Conservation (phyloP, 1,140 invertebrate species). For the Neomicropteryx cornuta region DNA sequence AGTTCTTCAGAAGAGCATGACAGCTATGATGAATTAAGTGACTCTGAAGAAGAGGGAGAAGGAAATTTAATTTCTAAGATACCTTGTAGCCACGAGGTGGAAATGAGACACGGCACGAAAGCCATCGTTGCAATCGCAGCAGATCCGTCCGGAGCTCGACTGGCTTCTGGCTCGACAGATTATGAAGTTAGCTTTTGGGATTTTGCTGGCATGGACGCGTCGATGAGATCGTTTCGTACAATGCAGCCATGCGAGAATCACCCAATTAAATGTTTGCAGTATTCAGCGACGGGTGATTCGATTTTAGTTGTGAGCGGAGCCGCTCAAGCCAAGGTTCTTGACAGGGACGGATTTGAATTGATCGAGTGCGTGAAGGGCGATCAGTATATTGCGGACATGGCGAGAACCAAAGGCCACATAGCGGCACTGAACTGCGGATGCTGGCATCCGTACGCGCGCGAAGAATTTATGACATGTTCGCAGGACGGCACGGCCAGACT, state of each 20-base stretch:
- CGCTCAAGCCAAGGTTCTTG: constrained; percentile 86
- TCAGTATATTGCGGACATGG: constrained; percentile 93
- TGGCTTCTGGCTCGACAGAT: constrained; percentile 89
- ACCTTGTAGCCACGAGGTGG: constrained; percentile 68
- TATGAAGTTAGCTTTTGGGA: constrained; percentile 97
- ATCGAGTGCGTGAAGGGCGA: constrained; percentile 94
- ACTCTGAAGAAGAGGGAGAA: constrained; percentile 44
- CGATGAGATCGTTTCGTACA: constrained; percentile 82
- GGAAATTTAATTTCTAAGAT: constrained; percentile 47
- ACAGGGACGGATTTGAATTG: constrained; percentile 92
- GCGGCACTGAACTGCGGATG: constrained; percentile 81
- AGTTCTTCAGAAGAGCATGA: constrained; percentile 28
- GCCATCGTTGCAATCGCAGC: constrained; percentile 78
- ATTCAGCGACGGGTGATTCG: constrained; percentile 87
- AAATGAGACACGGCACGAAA: constrained; percentile 76
- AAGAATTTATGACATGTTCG: constrained; percentile 92
- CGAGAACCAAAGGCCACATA: constrained; percentile 90
- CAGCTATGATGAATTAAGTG: constrained; percentile 40
- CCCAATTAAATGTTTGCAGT: constrained; percentile 82
- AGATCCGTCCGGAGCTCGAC: constrained; percentile 84
- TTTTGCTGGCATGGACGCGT: constrained; percentile 92
- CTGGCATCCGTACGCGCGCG: constrained; percentile 86
- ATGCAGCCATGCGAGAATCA: constrained; percentile 92
- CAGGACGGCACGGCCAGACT: constrained; percentile 86
- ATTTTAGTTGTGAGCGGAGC: constrained; percentile 91